Conservation (phyloP, 2,113 vertebrate species). For the Silurus asotus region DNA sequence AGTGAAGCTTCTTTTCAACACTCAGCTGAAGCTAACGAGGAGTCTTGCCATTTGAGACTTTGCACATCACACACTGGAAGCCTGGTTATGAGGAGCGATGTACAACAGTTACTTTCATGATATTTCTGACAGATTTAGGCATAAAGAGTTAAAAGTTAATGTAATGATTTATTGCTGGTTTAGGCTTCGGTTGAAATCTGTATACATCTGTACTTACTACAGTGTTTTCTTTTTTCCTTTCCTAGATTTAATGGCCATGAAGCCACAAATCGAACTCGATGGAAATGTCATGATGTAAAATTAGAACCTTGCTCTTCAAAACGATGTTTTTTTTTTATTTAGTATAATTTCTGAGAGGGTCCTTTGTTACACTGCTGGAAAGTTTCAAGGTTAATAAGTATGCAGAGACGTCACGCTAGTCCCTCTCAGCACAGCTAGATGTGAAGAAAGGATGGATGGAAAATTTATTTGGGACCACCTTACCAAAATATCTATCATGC, state of each 20-base stretch:
- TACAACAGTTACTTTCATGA: neutral
- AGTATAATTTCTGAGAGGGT: conserved; percentile 5
- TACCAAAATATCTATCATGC: neutral
- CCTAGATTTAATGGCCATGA: neutral
- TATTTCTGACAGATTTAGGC: neutral
- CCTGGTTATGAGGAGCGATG: conserved; percentile 11
- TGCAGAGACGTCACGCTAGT: neutral
- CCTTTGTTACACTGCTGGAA: conserved; percentile 11
- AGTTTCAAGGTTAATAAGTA: conserved; percentile 1
- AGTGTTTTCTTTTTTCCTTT: conserved; percentile 6
- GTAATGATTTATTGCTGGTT: conserved; percentile 10
- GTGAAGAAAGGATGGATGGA: conserved; percentile 21
- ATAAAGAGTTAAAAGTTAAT: neutral
- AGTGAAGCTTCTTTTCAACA: conserved; percentile 46
- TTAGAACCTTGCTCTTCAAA: neutral
- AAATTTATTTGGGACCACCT: conserved; percentile 35
- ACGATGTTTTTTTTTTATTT: conserved; percentile 6
- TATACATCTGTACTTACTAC: neutral
- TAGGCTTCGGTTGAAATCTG: conserved; percentile 14
- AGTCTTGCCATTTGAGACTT: conserved; percentile 16
- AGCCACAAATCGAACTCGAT: conserved; percentile 10
- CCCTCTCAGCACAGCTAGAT: conserved; percentile 9
- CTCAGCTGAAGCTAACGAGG: conserved; percentile 20
- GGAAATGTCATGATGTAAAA: conserved; percentile 20
- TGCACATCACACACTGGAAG: conserved; percentile 7